Evolutionary conservation across 1,140 invertebrate genomes (phyloP).

Genomic region (Laupala kohalensis): DNA sequence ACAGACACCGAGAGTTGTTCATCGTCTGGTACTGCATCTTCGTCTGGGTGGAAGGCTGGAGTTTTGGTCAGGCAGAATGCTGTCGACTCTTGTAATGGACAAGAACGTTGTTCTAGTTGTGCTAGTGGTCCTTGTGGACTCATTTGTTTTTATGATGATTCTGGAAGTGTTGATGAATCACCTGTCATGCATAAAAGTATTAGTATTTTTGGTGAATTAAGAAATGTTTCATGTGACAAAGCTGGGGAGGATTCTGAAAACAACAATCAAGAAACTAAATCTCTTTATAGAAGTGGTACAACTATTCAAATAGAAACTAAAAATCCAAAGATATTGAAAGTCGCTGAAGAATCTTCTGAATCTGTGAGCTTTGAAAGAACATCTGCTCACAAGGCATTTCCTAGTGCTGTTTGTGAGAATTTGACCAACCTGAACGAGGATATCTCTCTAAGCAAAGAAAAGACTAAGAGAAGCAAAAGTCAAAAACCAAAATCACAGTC

Average conservation of each 20-base stretch:
- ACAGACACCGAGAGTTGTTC: background rate
- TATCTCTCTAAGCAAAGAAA: constrained; percentile 15
- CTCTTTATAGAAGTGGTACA: background rate
- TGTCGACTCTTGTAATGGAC: constrained; percentile 15
- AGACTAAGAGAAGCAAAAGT: background rate
- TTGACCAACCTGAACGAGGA: constrained; percentile 43
- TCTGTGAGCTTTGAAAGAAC: constrained; percentile 10
- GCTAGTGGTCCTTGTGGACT: constrained; percentile 46
- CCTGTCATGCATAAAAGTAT: background rate
- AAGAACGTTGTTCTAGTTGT: constrained; percentile 29
- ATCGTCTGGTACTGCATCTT: constrained; percentile 23
- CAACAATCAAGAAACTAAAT: background rate
- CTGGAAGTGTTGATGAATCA: constrained; percentile 13
- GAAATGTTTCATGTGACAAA: background rate
- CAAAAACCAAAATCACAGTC: no score
- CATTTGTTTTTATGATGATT: constrained; percentile 45
- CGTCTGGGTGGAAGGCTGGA: background rate
- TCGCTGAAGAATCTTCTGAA: constrained; percentile 3
- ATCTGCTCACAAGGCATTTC: constrained; percentile 14
- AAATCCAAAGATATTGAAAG: background rate
- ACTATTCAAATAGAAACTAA: background rate
- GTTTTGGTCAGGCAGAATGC: constrained; percentile 13
- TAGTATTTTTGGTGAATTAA: background rate
- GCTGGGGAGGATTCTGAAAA: background rate
- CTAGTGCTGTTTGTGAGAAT: constrained; percentile 48